A percentile compares a stretch with the other conserved stretches of the same genome.
Evolutionary conservation across 2,888 invertebrate species (phyloP).

Genomic region (Heliconius aoede): DNA sequence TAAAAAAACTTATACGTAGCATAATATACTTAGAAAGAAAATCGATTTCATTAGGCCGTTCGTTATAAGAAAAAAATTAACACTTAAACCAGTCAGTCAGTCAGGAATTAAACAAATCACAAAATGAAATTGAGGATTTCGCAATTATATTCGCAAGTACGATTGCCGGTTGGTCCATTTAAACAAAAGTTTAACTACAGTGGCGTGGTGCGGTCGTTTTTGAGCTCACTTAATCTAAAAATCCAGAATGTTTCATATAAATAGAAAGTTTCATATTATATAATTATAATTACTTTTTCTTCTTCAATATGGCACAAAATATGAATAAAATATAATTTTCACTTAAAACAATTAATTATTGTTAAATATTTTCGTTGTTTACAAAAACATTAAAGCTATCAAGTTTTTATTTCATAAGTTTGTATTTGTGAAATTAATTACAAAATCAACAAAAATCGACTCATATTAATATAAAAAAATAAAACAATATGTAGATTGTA

Average conservation of each 20-base stretch:
- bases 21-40: neutral
- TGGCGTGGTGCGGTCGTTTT: constrained; percentile 24
- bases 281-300: neutral
- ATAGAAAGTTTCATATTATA: neutral
- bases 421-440: constrained; percentile 9
- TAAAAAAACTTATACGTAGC: too few species aligned
- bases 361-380: constrained; percentile 26
- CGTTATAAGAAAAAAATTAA: neutral
- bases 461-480: neutral
- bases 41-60: neutral
- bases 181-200: neutral
- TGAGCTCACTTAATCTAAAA: constrained; percentile 14
- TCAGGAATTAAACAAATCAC: neutral
- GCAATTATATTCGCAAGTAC: neutral
- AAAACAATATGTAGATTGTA: neutral
- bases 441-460: neutral
- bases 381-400: constrained; percentile 28
- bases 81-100: neutral
- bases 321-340: constrained; percentile 14
- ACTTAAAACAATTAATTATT: constrained; percentile 26
- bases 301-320: constrained; percentile 35
- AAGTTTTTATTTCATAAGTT: constrained; percentile 11
- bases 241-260: neutral
- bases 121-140: neutral
- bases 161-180: constrained; percentile 15